phyloP scores from a whole-genome alignment of 2,888 invertebrate genomes.

The Cantharis rufa region DNA sequence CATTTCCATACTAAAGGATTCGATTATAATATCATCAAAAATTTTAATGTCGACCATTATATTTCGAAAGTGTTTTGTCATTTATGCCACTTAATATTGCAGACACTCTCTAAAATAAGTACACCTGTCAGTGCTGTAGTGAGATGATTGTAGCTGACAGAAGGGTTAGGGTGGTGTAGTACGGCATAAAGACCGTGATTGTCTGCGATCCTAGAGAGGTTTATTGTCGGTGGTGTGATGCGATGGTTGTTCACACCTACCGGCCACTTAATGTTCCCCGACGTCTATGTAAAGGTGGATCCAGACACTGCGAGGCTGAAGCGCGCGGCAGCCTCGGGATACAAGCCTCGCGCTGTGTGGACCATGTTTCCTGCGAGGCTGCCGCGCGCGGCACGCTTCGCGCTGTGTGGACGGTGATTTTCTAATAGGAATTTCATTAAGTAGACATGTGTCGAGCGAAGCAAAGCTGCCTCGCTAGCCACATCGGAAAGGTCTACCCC shows the following conservation, averaged over 20 bases:
- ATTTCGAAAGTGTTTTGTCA: conserved; percentile 20
- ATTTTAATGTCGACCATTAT: conserved; percentile 1
- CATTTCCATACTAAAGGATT: neutral
- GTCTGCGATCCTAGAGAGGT: conserved; percentile 27
- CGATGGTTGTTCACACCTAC: conserved; percentile 31
- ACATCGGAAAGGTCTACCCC: too few relatives aligned
- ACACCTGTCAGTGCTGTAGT: conserved; percentile 26
- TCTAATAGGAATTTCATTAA: too few relatives aligned
- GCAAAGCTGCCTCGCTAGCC: too few relatives aligned
- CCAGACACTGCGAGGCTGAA: too few relatives aligned
- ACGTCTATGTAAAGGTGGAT: conserved; percentile 26
- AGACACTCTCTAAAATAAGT: conserved; percentile 29
- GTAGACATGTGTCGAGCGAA: too few relatives aligned
- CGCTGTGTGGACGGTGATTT: too few relatives aligned
- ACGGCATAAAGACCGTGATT: conserved; percentile 29
- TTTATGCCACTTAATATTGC: conserved; percentile 27
- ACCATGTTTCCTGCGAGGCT: too few relatives aligned
- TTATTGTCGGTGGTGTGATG: conserved; percentile 29
- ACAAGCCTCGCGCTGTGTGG: too few relatives aligned
- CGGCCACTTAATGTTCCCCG: conserved; percentile 30
- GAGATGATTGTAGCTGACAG: conserved; percentile 31
- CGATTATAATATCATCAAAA: neutral
- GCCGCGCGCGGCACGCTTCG: too few relatives aligned
- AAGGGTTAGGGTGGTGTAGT: conserved; percentile 28
- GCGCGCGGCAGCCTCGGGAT: too few relatives aligned